These are phyloP conservation scores for Hassar affinis DNA, from an alignment of 2,113 vertebrate species.

Conservation along the genomic window DNA sequence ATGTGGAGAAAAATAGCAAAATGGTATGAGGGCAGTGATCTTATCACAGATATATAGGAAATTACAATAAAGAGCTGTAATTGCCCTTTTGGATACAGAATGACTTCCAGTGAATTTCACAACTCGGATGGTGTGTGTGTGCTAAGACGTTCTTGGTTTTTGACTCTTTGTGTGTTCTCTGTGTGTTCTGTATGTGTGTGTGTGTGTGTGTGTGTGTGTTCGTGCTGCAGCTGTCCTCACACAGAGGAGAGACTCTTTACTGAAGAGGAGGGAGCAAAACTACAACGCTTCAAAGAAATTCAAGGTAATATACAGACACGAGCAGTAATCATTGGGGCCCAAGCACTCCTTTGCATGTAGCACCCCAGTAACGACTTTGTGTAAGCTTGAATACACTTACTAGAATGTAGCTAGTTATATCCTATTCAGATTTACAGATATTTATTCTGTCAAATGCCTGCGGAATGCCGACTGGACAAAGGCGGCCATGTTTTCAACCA, in stretches of 20 bases:
- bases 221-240: constrained; percentile 80
- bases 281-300: constrained; percentile 79
- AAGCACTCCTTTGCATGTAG: not conserved
- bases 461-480: not conserved
- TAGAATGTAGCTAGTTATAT: not conserved
- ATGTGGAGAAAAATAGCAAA: not conserved
- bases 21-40: not conserved
- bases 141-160: not conserved
- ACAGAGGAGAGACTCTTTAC: constrained; percentile 79
- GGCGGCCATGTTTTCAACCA: not conserved
- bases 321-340: not conserved
- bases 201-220: not conserved
- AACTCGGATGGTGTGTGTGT: not conserved
- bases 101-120: not conserved
- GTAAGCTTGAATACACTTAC: not conserved
- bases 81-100: not conserved
- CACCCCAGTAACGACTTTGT: not conserved
- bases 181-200: not conserved
- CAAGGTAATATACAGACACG: constrained; percentile 77
- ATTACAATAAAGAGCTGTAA: not conserved
- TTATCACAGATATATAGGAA: not conserved
- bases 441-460: not conserved
- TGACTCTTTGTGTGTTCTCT: not conserved
- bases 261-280: constrained; percentile 79
- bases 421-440: not conserved